Evolutionary conservation across 2,113 vertebrate species (phyloP).

Genomic region (Paradoxurus hermaphroditus): DNA sequence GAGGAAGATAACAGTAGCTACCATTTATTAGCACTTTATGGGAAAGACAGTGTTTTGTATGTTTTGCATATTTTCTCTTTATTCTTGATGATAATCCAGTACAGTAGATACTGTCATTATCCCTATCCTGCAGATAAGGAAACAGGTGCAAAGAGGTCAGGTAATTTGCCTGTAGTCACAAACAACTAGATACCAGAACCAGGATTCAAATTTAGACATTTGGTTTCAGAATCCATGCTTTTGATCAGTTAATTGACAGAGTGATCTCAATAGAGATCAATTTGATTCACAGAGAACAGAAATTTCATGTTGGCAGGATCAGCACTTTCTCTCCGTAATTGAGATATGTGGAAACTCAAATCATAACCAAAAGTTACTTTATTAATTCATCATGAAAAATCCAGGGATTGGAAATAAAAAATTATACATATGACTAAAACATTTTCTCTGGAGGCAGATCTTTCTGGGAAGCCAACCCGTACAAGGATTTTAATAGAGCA

Average conservation of each 20-base stretch:
- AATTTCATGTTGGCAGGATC: not conserved
- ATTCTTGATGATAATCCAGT: not conserved
- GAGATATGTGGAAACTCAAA: not conserved
- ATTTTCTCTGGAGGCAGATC: not conserved
- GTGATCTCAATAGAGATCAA: too few species aligned
- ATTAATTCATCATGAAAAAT: constrained; percentile 6
- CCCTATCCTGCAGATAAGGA: not conserved
- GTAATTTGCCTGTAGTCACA: not conserved
- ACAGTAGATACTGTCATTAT: not conserved
- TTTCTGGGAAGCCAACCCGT: not conserved
- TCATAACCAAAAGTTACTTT: not conserved
- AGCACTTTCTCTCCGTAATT: not conserved
- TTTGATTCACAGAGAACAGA: not conserved
- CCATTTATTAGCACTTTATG: not conserved
- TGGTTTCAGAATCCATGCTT: not conserved
- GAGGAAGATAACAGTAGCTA: not conserved
- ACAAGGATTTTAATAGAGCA: not conserved
- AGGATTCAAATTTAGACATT: not conserved
- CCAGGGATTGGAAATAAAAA: constrained; percentile 1
- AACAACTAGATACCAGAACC: not conserved
- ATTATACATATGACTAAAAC: not conserved
- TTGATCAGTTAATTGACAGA: constrained; percentile 16
- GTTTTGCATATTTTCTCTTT: not conserved
- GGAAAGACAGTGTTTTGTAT: not conserved
- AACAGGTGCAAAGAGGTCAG: not conserved